These are phyloP conservation scores for Gymnothorax javanicus DNA, from an alignment of 2,797 vertebrate genomes.

Conservation along the genomic window DNA sequence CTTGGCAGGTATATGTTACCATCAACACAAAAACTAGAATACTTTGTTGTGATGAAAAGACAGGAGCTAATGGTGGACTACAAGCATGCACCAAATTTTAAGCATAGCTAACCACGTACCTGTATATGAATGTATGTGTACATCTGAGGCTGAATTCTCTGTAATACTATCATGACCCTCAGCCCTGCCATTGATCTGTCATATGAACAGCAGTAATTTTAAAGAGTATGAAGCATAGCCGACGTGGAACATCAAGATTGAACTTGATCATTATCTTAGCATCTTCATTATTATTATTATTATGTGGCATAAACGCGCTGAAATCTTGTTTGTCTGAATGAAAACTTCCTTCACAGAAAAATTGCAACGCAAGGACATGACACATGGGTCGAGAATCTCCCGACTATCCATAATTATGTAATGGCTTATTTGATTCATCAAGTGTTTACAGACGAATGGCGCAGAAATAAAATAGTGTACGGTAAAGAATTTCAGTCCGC, in stretches of 20 bases:
- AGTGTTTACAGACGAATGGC: not conserved
- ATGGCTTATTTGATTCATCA: too few species aligned
- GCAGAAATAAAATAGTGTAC: not conserved
- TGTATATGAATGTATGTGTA: not conserved
- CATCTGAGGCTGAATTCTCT: not conserved
- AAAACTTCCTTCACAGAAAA: not conserved
- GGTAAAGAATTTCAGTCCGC: not conserved
- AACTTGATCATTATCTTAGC: not conserved
- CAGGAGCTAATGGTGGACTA: not conserved
- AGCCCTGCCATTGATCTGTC: not conserved
- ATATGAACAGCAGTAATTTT: not conserved
- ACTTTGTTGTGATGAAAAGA: not conserved
- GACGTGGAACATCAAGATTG: not conserved
- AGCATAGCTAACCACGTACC: not conserved
- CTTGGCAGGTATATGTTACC: not conserved
- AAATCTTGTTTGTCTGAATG: not conserved
- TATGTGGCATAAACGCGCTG: not conserved
- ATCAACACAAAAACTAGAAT: not conserved
- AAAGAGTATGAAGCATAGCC: not conserved
- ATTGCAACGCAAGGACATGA: not conserved
- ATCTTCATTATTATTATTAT: not conserved
- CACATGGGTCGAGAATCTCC: not conserved
- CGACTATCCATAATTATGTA: too few species aligned
- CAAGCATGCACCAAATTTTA: not conserved
- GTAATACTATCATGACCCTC: not conserved